These are phyloP conservation scores for Drosophila robusta DNA, from an alignment of 2,888 invertebrate species.

Conservation along the genomic window DNA sequence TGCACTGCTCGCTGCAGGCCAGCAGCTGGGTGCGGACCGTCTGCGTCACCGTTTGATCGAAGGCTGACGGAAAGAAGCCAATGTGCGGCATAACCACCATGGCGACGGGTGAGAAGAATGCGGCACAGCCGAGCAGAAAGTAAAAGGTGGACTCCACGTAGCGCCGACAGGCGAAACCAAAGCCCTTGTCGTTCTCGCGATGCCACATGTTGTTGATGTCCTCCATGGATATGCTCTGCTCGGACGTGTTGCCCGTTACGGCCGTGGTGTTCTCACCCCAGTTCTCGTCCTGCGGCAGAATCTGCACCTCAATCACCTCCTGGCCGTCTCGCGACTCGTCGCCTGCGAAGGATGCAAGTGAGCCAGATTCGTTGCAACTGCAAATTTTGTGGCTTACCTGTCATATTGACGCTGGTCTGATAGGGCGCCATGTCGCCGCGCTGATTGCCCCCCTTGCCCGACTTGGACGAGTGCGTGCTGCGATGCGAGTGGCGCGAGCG, in stretches of 20 bases:
- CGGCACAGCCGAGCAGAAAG: conserved; percentile 91
- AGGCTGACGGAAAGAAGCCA: conserved; percentile 91
- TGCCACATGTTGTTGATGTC: conserved; percentile 95
- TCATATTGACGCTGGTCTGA: conserved; percentile 93
- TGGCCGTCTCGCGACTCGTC: conserved; percentile 92
- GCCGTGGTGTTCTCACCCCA: conserved; percentile 99
- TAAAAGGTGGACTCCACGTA: conserved; percentile 94
- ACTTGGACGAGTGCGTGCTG: conserved; percentile 87
- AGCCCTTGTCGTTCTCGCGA: conserved; percentile 90
- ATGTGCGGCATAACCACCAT: conserved; percentile 98
- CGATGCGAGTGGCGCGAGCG: conserved; percentile 88
- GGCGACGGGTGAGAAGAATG: conserved; percentile 95
- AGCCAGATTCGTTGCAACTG: not conserved
- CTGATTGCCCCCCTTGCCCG: conserved; percentile 85
- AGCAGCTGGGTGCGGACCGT: conserved; percentile 89
- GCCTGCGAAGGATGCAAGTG: conserved; percentile 65
- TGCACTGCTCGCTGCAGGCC: conserved; percentile 96
- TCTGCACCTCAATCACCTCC: conserved; percentile 98
- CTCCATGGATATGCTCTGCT: conserved; percentile 97
- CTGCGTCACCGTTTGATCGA: conserved; percentile 89
- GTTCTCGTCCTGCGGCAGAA: conserved; percentile 97
- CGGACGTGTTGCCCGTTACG: conserved; percentile 97
- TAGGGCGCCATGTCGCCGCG: conserved; percentile 91
- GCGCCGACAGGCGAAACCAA: conserved; percentile 91
- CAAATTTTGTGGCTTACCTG: conserved; percentile 83